These are phyloP conservation scores for Pachycephala philippinensis DNA, from an alignment of 2,113 vertebrate genomes.

Conservation along the genomic window DNA sequence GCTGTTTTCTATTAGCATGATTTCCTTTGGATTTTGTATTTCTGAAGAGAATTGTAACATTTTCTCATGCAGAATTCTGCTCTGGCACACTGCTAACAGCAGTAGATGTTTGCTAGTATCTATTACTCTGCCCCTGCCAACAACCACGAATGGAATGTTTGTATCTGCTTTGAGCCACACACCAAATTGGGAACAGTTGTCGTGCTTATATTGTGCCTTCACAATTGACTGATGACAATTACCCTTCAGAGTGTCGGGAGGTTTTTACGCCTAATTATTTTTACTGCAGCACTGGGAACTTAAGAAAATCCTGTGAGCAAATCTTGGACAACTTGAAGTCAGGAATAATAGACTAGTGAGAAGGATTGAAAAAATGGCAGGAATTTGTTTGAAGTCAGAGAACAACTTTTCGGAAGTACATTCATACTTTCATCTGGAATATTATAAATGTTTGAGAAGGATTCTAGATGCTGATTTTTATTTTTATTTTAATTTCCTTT, in stretches of 20 bases:
- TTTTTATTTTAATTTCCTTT: neutral
- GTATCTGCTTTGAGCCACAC: constrained; percentile 27
- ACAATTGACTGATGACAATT: constrained; percentile 18
- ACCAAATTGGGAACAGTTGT: constrained; percentile 21
- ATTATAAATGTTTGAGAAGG: neutral
- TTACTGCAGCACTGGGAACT: constrained; percentile 15
- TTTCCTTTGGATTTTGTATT: neutral
- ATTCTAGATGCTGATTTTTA: neutral
- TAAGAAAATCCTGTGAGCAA: neutral
- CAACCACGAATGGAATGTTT: neutral
- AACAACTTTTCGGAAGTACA: neutral
- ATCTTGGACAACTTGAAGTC: neutral
- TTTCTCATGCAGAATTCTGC: neutral
- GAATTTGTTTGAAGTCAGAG: neutral
- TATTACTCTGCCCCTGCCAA: constrained; percentile 10
- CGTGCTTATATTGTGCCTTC: neutral
- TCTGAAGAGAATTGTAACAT: neutral
- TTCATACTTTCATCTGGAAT: neutral
- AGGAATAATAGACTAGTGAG: neutral
- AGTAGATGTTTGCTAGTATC: constrained; percentile 16
- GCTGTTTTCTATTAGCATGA: neutral
- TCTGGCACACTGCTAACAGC: constrained; percentile 8
- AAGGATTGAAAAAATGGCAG: neutral
- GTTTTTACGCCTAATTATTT: neutral
- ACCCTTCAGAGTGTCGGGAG: neutral